Evolutionary conservation across 35 echinoderm and acorn worm species (phyloP), one percentile per base, ranked within the genome.

Genomic region (Eucidaris tribuloides): DNA sequence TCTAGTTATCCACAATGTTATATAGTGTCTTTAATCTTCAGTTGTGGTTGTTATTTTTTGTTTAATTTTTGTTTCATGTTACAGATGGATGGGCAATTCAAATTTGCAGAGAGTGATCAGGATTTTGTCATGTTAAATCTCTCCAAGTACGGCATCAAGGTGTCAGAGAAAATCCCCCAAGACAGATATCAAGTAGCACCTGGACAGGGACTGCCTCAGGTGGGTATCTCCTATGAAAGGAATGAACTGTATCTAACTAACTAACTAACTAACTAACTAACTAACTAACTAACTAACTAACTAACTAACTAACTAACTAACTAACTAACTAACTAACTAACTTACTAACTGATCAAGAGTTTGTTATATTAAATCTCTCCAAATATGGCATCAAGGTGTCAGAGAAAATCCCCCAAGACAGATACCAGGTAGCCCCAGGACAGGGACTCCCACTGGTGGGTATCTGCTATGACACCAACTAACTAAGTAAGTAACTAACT

Each of bases 71-170:
- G 9, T 61, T 90, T 70, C 60, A 45, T 32, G 37, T 62, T 28
- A 31, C 79, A 97, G 94, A 46, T 29, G 11, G 81, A 92, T 61
- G 85, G 77, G 0, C 85, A 92, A 36, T 89, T 97, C 55, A 88
- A 71, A 29, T 89, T 76, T 41, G 74, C 89, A 19, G 86, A 89
- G 4, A 84, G 31, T 15, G 59, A 86, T 25, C 33, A 80, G 37
- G 94, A 97, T 46, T 56, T 54, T 85, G 90, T 97, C 28, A 77
- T 77, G 19, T 79, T 97, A 17, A 92, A 92, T 55, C 60, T 97
- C 9, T 97, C 94, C 25, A 97, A 97, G 76, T 86, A 89, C 61
- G 94, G 94, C 3, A 82, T 97, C 27, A 97, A 97, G 66, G 59
- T 97, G 17, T 78, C 76, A 13, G 94, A 97, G 25, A 55, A 61